Base-by-base conservation (phyloP, 2,888 invertebrate species). In the Leucophenga maculata region DNA sequence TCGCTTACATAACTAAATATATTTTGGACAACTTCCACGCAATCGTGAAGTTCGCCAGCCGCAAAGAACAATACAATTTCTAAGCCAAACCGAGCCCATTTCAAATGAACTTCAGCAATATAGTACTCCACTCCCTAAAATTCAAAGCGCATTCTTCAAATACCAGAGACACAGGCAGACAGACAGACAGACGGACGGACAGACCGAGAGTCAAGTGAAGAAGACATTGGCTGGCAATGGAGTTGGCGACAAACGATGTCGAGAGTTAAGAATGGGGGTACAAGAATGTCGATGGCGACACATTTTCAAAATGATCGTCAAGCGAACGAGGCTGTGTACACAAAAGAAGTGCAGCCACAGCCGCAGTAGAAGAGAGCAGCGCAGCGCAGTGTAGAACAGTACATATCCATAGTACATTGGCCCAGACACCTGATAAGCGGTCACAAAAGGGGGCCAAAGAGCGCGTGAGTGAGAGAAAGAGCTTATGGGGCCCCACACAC, bases 401-500 rank as follows among this genome's bases (percentile, higher is more conserved):
- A 9, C 60, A 60, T 55, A 55, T 54, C 20, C 32, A 60, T 39
- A 39, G 44, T 60, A 39, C 44, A 60, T 60, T 60, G 60, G 16
- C 60, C 44, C 60, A 60, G 60, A 60, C 60, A 60, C 60, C 60
- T 60, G 55, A 55, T 55, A 55, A 55, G 26, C 55, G 26, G 6
- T 18, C 11, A 60, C 3, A 60, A 20, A 60, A 11, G 20, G 18
- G 20, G 44, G 18, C n/a, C 9, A 60, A 52, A 52, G 18, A 50
- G 18, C 50, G 52, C 20, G 57, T 13, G 26, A 60, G 16, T 9
- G 39, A 32, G 4, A 8, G 39, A 39, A 39, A 39, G 39, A 6
- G 3, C 39, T 39, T 39, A 6, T 39, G 18, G 60, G 60, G 60
- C 16, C 18, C n/a, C n/a, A 16, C 60, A 60, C 32, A 55, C 14